Conservation (phyloP, 2,888 invertebrate species). For the Congeria kusceri region DNA sequence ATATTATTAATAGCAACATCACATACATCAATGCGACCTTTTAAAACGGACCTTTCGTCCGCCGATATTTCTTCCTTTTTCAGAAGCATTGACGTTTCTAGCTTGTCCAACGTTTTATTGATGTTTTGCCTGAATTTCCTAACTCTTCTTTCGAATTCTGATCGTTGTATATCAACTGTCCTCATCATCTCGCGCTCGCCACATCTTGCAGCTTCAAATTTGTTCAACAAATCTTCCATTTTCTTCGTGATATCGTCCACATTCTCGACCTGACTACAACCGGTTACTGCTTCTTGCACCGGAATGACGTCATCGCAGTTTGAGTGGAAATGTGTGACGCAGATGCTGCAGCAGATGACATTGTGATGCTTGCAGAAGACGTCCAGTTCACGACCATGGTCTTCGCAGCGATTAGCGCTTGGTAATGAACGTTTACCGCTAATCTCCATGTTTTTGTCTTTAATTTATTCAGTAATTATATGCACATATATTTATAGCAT, state of each 20-base stretch:
- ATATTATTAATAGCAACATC: constrained; percentile 43
- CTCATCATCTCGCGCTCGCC: constrained; percentile 37
- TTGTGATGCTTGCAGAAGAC: constrained; percentile 45
- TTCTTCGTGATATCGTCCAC: constrained; percentile 13
- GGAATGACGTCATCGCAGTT: constrained; percentile 31
- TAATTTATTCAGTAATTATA: too few species aligned
- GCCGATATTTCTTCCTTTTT: constrained; percentile 48
- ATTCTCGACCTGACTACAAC: neutral
- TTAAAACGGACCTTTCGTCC: constrained; percentile 36
- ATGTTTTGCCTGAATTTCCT: constrained; percentile 51
- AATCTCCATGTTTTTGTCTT: neutral
- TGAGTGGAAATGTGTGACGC: constrained; percentile 29
- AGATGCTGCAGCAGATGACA: constrained; percentile 45
- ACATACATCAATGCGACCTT: constrained; percentile 40
- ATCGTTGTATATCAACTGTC: constrained; percentile 36
- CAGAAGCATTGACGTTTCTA: constrained; percentile 39
- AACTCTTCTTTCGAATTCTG: constrained; percentile 36
- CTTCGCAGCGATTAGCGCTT: constrained; percentile 28
- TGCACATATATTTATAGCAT: too few species aligned
- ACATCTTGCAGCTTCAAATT: constrained; percentile 33
- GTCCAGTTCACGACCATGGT: constrained; percentile 45
- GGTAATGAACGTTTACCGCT: constrained; percentile 4
- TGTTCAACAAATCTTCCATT: constrained; percentile 31
- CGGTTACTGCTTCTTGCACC: constrained; percentile 33
- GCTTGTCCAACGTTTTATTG: constrained; percentile 45